phyloP scores from a whole-genome alignment of 2,113 vertebrate genomes.

The Motacilla tschutschensis region DNA sequence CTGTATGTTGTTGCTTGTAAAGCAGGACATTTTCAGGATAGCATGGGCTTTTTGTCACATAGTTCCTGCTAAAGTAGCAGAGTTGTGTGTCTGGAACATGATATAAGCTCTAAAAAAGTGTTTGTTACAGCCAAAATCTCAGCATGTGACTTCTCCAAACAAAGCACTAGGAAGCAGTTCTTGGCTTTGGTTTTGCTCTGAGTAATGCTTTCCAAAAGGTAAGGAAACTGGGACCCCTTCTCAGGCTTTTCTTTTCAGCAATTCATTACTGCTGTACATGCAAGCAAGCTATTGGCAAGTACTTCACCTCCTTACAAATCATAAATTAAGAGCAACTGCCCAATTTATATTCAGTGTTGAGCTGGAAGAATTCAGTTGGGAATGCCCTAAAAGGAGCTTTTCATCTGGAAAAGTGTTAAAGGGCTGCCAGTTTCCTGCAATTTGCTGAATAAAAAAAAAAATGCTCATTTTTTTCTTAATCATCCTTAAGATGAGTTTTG shows the following conservation, averaged over 20 bases:
- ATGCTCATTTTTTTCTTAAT: background rate
- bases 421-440: background rate
- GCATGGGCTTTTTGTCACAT: background rate
- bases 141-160: background rate
- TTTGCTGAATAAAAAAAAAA: background rate
- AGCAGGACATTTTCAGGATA: background rate
- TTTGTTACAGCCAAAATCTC: background rate
- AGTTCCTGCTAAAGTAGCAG: background rate
- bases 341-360: background rate
- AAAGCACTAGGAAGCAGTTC: background rate
- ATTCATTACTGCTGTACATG: background rate
- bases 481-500: background rate
- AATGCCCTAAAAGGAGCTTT: background rate
- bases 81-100: background rate
- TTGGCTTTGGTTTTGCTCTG: background rate
- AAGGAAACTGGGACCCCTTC: background rate
- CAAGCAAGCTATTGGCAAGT: background rate
- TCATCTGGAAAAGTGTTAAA: background rate
- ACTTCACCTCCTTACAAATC: background rate
- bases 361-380: background rate
- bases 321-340: background rate
- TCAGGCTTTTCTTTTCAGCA: background rate
- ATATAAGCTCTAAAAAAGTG: background rate
- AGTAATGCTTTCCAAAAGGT: background rate
- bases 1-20: background rate